Base-by-base conservation (phyloP, 2,113 vertebrate genomes). In the Ptyas mucosa region DNA sequence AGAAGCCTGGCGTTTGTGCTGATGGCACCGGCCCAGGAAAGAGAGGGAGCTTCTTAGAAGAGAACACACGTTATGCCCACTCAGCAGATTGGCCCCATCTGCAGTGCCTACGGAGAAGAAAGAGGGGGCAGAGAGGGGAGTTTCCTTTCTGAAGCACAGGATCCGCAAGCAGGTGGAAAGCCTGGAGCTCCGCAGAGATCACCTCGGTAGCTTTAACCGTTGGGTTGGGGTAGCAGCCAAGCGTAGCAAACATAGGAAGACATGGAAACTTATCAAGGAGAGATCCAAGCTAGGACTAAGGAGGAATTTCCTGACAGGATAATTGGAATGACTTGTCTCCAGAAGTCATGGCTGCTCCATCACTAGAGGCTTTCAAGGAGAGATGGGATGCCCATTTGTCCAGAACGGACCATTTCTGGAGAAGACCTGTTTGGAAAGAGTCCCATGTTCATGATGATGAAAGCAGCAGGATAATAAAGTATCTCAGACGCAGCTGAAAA, bases 1-100 rank as follows among this genome's bases (percentile, higher is more conserved):
- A 7, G 5, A 85, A 91, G 81, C 21, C 90, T 64, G 85, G 53
- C 88, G 29, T 87, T 95, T 21, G 61, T 34, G 90, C 87, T 85
- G 88, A 94, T 94, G 91, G 81, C 91, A 85, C 93, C 54, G 29
- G 29, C 34, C 43, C 89, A 39, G 58, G 75, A 81, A 51, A 6
- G n/a, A 0, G 10, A 51, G 21, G 46, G 54, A 81, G 46, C 46
- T 90, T 94, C 29, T 8, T 90, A 88, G 92, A 92, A 94, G 94
- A 24, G 11, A 88, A 49, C 57, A 53, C 90, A 90, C 85, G 26
- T 75, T 54, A 20, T 89, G 89, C 86, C 0, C 91, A 93, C 54
- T 87, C 58, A 89, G 21, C 64, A 1, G 21, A 54, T 18, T 49
- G 85, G 87, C 24, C 58, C 94, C 26, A 69, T 46, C 53, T 91